Evolutionary conservation across 2,113 vertebrate genomes (phyloP), one percentile per base, ranked within the genome.

Genomic region (Odontophorus gujanensis): DNA sequence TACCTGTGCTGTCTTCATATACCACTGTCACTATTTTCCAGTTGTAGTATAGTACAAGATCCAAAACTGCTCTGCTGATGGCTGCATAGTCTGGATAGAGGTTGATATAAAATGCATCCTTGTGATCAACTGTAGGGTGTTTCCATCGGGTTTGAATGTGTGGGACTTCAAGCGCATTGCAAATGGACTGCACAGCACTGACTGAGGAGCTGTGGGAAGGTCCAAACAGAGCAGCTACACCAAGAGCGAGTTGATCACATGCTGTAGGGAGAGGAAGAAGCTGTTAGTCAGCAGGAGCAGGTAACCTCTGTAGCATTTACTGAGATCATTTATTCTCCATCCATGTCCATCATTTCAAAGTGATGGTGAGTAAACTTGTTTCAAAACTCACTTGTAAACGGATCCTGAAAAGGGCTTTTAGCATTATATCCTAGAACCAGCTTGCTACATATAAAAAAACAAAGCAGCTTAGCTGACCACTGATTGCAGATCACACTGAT

Each of bases 91-190:
- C 99, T 1, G 99, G 99, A 66, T 99, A 98, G 36, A 99, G 99
- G 97, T 99, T 99, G 95, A 99, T 98, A 96, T 98, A 99, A 97
- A 99, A 99, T 21, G 98, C 98, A 72, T 99, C 99, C 93, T 97
- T 99, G 97, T 98, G 99, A 97, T 99, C 99, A 97, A 98, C 98
- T 0, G 98, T 98, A 2, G 99, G 99, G 95, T 99, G 99, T 97
- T 99, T 99, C 99, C 99, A 99, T 65, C 98, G 98, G 1, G 99
- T 99, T 98, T 99, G 99, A 92, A 99, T 98, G 96, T 99, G 99
- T 8, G 99, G 99, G 92, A 99, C 99, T 97, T 99, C 99, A 28
- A 99, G 98, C 30, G 99, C 99, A 8, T 99, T 99, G 94, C 99
- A 99, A 78, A 99, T 99, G 19, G 99, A 99, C 96, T 99, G 99